phyloP scores from a whole-genome alignment of 2,113 vertebrate species.

The Epinephelus moara region DNA sequence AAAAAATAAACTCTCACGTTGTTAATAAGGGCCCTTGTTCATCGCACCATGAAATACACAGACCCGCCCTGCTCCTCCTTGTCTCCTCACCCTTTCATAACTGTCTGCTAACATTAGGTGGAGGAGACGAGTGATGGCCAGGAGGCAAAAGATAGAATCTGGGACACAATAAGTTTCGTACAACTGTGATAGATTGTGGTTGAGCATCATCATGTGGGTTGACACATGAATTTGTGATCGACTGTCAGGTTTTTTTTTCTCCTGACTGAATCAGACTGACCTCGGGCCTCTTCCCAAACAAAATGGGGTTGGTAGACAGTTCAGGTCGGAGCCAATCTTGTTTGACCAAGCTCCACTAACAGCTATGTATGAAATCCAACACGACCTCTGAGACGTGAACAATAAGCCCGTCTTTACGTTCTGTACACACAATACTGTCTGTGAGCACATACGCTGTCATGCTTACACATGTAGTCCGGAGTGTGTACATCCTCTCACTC shows the following conservation, averaged over 20 bases:
- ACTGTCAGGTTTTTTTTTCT: slow-evolving; percentile 16
- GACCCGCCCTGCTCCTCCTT: slow-evolving; percentile 63
- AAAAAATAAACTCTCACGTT: slow-evolving; percentile 73
- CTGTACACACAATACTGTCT: slow-evolving; percentile 18
- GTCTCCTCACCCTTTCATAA: slow-evolving; percentile 51
- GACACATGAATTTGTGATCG: slow-evolving; percentile 15
- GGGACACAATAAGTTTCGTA: slow-evolving; percentile 22
- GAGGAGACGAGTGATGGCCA: not conserved
- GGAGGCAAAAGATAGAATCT: not conserved
- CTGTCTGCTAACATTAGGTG: slow-evolving; percentile 53
- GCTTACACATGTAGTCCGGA: slow-evolving; percentile 27
- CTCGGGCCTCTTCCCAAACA: slow-evolving; percentile 11
- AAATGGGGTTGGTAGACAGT: slow-evolving; percentile 54
- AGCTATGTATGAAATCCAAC: slow-evolving; percentile 74
- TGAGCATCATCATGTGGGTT: slow-evolving; percentile 3
- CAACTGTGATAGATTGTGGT: slow-evolving; percentile 31
- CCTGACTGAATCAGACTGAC: slow-evolving; percentile 1
- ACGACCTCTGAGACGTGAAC: slow-evolving; percentile 57
- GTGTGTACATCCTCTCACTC: slow-evolving; percentile 39
- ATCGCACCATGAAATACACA: slow-evolving; percentile 56
- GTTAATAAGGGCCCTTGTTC: slow-evolving; percentile 70
- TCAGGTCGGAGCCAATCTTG: slow-evolving; percentile 57
- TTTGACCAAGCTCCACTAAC: slow-evolving; percentile 69
- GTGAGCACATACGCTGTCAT: slow-evolving; percentile 7
- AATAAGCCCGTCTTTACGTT: slow-evolving; percentile 51